Base-by-base conservation (phyloP, 2,888 invertebrate genomes). In the Carpatolechia fugitivella region DNA sequence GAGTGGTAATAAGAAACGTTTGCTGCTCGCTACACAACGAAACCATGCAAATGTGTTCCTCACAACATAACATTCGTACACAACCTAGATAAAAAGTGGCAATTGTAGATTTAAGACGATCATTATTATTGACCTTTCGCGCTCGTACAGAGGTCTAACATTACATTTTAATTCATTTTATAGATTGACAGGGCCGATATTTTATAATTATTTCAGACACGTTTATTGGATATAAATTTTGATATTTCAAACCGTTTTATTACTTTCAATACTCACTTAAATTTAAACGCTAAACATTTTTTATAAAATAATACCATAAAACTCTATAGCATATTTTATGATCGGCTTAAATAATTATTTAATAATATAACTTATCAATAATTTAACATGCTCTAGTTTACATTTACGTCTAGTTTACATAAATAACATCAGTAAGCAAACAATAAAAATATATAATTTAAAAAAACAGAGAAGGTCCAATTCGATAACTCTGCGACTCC, bases 1-100 rank as follows among this genome's bases (percentile, higher is more conserved):
- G 70, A 72, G 77, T 76, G 69, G 74, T 72, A 81, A 76, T 82
- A 81, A 81, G 58, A 59, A 40, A 61, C 62, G 56, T 52, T 56
- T 55, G 60, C 63, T 66, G 54, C 66, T 68, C 69, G 69, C 65
- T 63, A 56, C 20, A 36, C 16, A 20, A 18, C 16, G 38, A 29
- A 49, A 8, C 40, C 13, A 24, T 36, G 36, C 48, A 30, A 52
- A 41, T 49, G 35, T 47, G 24, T 24, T 24, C 3, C 24, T 24
- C 24, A 24, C 52, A 31, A 20, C 33, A 24, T 46, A 54, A 38
- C 46, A 49, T 29, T 54, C 36, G 47, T 24, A 47, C 57, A 50
- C 46, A 58, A 44, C 38, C 29, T 46, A 53, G 36, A 54, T 52
- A 56, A 58, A 58, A 58, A 50, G 38, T 18, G 18, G 31, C 55